Conservation (phyloP, 2,888 invertebrate species). For the Scaptomyza cyrtandrae region DNA sequence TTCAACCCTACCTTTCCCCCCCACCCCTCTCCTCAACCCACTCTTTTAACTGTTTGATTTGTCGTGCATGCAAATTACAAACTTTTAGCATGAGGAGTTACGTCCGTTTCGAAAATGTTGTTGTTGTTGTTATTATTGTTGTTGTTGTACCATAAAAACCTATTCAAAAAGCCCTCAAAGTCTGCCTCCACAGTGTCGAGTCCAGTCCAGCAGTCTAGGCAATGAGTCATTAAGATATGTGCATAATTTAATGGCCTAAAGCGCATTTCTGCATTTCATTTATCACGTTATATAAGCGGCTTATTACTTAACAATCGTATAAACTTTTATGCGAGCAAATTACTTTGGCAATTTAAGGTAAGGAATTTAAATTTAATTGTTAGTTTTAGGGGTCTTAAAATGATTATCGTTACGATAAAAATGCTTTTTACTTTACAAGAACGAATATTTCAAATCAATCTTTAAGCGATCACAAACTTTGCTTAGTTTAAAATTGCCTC, state of each 20-base stretch:
- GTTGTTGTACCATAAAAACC: slow-evolving; percentile 7
- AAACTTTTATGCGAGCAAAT: slow-evolving; percentile 18
- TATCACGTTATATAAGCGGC: slow-evolving; percentile 8
- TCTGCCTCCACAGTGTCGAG: no score
- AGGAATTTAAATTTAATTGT: background rate
- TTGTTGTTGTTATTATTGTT: no score
- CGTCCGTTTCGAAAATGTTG: slow-evolving; percentile 3
- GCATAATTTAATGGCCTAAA: slow-evolving; percentile 26
- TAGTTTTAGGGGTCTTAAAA: background rate
- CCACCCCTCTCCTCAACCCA: background rate
- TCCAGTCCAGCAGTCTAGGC: slow-evolving; percentile 9
- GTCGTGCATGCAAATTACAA: slow-evolving; percentile 46
- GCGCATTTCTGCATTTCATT: slow-evolving; percentile 4
- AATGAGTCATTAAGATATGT: slow-evolving; percentile 48
- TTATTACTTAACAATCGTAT: slow-evolving; percentile 19
- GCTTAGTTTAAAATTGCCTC: no score
- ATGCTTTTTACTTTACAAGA: no score
- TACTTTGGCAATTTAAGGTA: background rate
- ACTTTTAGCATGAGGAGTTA: slow-evolving; percentile 22
- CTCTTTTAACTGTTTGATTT: slow-evolving; percentile 6
- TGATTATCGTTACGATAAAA: no score
- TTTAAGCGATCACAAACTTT: no score
- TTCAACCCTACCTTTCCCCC: background rate
- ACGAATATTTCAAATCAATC: no score
- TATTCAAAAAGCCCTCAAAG: background rate